These are phyloP conservation scores for Drosophila eohydei DNA, from an alignment of 2,888 invertebrate species.

Conservation along the genomic window DNA sequence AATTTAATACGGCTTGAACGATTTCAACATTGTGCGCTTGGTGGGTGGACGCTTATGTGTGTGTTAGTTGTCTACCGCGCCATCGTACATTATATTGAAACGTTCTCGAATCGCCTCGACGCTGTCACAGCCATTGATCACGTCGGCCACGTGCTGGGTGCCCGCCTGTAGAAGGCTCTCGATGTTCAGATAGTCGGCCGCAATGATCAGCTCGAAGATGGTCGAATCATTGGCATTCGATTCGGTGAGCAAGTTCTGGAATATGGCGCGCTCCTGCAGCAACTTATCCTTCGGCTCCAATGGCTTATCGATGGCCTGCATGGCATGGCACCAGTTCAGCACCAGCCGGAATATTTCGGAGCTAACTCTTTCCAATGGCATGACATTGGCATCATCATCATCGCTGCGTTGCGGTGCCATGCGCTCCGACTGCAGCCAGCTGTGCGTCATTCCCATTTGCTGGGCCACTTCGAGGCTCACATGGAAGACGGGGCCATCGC, in stretches of 20 bases:
- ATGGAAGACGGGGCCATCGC: constrained; percentile 35
- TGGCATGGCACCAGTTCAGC: constrained; percentile 36
- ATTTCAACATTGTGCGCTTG: background rate
- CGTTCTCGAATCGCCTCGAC: constrained; percentile 30
- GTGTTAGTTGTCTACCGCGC: background rate
- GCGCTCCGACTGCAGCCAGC: constrained; percentile 34
- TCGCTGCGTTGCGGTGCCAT: background rate
- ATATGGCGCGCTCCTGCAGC: background rate
- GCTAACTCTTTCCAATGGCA: constrained; percentile 26
- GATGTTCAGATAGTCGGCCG: constrained; percentile 53
- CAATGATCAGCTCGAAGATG: constrained; percentile 44
- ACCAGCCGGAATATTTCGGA: constrained; percentile 31
- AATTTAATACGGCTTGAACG: constrained; percentile 4
- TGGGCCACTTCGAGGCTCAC: constrained; percentile 27
- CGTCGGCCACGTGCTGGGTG: constrained; percentile 34
- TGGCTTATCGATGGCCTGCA: background rate
- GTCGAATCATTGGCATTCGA: background rate
- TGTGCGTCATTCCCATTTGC: constrained; percentile 34
- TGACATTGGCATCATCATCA: constrained; percentile 15
- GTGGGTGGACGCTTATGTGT: too few species aligned
- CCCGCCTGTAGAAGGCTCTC: constrained; percentile 27
- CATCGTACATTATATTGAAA: constrained; percentile 27
- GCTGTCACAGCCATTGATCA: constrained; percentile 23
- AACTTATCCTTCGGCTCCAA: too few species aligned
- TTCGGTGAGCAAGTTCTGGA: background rate